Evolutionary conservation across 2,797 vertebrate species (phyloP).

Genomic region (Chaetophractus vellerosus): DNA sequence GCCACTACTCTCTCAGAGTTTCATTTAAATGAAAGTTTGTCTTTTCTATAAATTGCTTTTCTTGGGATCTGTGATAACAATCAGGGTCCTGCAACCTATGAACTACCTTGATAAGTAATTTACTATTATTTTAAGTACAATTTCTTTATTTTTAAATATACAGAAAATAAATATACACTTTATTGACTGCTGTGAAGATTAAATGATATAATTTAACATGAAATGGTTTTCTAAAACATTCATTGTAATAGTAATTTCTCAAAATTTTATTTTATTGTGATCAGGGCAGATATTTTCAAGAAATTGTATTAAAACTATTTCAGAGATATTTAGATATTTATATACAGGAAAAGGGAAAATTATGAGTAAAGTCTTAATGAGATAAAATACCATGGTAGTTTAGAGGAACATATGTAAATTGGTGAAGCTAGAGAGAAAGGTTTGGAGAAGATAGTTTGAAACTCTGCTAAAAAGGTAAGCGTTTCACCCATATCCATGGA

Average conservation of each 20-base stretch:
- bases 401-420: background rate
- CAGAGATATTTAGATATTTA: slow-evolving; percentile 1
- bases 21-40: slow-evolving; percentile 33
- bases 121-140: background rate
- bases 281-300: slow-evolving; percentile 31
- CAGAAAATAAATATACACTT: background rate
- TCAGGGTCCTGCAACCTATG: background rate
- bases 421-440: background rate
- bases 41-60: background rate
- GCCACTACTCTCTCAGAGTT: background rate
- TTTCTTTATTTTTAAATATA: background rate
- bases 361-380: background rate
- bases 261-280: background rate
- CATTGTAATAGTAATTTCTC: background rate
- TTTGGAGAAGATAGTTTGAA: background rate
- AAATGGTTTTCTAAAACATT: slow-evolving; percentile 22
- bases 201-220: background rate
- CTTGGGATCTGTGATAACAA: background rate
- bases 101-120: background rate
- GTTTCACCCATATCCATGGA: background rate
- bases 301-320: background rate
- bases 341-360: background rate
- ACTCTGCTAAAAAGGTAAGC: background rate
- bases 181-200: background rate
- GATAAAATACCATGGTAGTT: background rate